Evolutionary conservation across 2,797 vertebrate genomes (phyloP).

Genomic region (Platalea minor): DNA sequence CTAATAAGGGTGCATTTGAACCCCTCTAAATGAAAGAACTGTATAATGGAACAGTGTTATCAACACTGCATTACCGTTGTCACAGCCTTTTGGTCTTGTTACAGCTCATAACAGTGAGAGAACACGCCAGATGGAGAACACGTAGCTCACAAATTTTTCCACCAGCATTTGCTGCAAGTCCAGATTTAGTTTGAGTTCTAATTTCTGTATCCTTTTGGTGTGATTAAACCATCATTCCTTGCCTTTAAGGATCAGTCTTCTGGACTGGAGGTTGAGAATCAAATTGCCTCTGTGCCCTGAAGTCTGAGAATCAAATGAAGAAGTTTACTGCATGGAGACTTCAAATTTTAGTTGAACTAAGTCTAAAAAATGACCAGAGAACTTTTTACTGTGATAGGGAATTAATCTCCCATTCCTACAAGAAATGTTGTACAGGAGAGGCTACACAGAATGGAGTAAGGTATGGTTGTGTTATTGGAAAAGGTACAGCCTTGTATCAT

Average conservation of each 20-base stretch:
- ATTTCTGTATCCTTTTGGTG: constrained; percentile 59
- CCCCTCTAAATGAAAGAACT: neutral
- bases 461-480: neutral
- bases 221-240: constrained; percentile 71
- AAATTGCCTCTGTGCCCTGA: constrained; percentile 60
- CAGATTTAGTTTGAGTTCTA: constrained; percentile 54
- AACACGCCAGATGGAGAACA: neutral
- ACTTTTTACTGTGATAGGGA: constrained; percentile 35
- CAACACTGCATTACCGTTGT: neutral
- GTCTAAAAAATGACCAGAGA: constrained; percentile 47
- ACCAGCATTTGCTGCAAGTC: constrained; percentile 19
- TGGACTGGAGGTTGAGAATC: constrained; percentile 45
- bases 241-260: constrained; percentile 62
- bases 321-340: constrained; percentile 30
- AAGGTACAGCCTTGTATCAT: neutral
- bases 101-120: neutral
- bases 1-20: neutral
- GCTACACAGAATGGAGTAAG: neutral
- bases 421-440: neutral
- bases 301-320: constrained; percentile 68
- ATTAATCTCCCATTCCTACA: constrained; percentile 20
- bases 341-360: constrained; percentile 41
- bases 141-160: neutral
- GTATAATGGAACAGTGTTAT: neutral
- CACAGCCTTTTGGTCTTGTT: neutral